Percentiles rank a stretch among this genome's conserved stretches.
These are phyloP conservation scores for Slavum lentiscoides DNA, from an alignment of 2,888 invertebrate genomes.

Conservation along the genomic window DNA sequence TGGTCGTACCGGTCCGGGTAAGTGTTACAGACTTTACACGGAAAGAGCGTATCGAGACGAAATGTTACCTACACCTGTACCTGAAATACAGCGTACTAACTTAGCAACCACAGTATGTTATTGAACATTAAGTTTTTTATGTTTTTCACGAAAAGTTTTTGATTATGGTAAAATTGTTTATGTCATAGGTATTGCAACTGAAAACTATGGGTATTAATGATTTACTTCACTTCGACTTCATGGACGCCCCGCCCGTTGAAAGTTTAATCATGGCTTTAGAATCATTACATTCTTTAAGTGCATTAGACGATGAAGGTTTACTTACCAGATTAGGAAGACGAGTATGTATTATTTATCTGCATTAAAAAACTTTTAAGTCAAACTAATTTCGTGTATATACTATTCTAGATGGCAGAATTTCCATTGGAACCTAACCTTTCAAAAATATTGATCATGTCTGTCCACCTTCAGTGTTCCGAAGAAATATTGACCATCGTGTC, in stretches of 20 bases:
- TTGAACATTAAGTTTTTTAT: neutral
- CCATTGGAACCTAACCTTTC: constrained; percentile 96
- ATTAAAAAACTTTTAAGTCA: neutral
- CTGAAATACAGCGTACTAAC: constrained; percentile 98
- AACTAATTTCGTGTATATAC: constrained; percentile 6
- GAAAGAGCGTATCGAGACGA: constrained; percentile 98
- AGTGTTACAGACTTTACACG: constrained; percentile 94
- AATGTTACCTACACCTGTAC: constrained; percentile 97
- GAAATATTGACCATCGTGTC: constrained; percentile 98
- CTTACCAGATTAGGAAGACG: constrained; percentile 79
- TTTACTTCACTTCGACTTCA: constrained; percentile 96
- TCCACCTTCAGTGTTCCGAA: constrained; percentile 94
- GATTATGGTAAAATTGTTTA: constrained; percentile 29
- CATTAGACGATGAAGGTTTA: constrained; percentile 91
- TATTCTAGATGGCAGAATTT: constrained; percentile 94
- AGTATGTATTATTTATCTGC: constrained; percentile 60
- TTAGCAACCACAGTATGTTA: constrained; percentile 80
- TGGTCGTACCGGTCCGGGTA: constrained; percentile 95
- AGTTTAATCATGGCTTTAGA: constrained; percentile 97
- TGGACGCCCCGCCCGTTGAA: constrained; percentile 99
- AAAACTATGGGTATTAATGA: constrained; percentile 99
- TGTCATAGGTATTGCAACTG: constrained; percentile 76
- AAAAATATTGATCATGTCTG: constrained; percentile 99
- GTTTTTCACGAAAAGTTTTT: neutral
- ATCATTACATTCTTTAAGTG: constrained; percentile 93